Base-by-base conservation (phyloP, 1,140 invertebrate species). In the Epicauta chinensis region DNA sequence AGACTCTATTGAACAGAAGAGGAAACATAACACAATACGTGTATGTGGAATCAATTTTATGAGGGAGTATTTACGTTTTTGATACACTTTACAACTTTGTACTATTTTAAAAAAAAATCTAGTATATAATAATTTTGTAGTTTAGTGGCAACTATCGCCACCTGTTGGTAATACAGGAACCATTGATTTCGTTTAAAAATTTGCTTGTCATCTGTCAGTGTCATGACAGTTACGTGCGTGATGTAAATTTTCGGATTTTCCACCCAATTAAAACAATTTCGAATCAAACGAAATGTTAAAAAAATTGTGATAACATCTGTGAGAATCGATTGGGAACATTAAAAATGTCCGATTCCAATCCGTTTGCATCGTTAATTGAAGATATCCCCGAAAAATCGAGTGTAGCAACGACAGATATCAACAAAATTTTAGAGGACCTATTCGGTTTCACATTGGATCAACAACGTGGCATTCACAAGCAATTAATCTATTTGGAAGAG, bases 401-500 rank as follows among this genome's bases (percentile, higher is more conserved):
- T 15, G 30, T 6, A 32, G 36, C 41, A 49, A 14, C 9, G 23
- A 5, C 5, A 14, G 13, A 65, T 54, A 39, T 75, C 9, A 74
- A 74, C 53, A 54, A 68, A 44, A 57, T 83, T 16, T 68, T 85
- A 31, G 78, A 82, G 64, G 71, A 79, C 60, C 76, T 86, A 61
- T 86, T 87, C 68, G 75, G 79, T 45, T 75, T 89, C 43, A 84
- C 82, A 0, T 65, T 87, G 39, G 76, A 81, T 60, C 61, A 71
- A 55, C 68, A 75, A 67, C 71, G 54, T 62, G 55, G 62, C 14
- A 17, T 39, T 4, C 53, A 66, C 36, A 55, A 67, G 52, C 71
- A 77, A 38, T 62, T 84, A 16, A 69, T 86, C 6, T 81, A 74
- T 55, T 63, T 86, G 23, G 78, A 78, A 66, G 78, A 81, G 56